These are phyloP conservation scores for Beris chalybata DNA, from an alignment of 2,888 invertebrate species.

Conservation along the genomic window DNA sequence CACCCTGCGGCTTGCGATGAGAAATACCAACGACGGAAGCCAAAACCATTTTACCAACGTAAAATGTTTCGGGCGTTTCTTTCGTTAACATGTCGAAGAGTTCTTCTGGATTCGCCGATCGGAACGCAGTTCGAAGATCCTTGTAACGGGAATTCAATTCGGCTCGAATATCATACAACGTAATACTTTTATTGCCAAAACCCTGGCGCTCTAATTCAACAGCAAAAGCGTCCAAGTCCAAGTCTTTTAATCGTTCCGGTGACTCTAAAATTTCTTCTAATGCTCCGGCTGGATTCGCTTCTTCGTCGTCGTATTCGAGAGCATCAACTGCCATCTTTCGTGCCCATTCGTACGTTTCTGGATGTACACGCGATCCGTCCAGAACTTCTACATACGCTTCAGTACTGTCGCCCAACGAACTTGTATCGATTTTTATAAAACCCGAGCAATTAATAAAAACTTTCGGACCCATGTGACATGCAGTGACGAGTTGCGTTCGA, in stretches of 20 bases:
- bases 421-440: conserved; percentile 98
- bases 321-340: conserved; percentile 99
- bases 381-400: conserved; percentile 94
- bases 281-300: conserved; percentile 94
- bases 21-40: conserved; percentile 81
- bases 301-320: conserved; percentile 96
- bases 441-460: conserved; percentile 99
- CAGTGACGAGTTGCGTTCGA: conserved; percentile 91
- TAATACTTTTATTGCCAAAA: conserved; percentile 88
- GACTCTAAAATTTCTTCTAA: conserved; percentile 96
- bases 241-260: conserved; percentile 90
- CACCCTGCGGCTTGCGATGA: conserved; percentile 86
- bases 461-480: conserved; percentile 96
- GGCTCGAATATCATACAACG: conserved; percentile 93
- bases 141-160: conserved; percentile 94
- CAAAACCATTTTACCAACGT: conserved; percentile 82
- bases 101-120: conserved; percentile 81
- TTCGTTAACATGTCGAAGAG: conserved; percentile 94
- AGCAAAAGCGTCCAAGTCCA: conserved; percentile 98
- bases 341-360: conserved; percentile 99
- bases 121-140: conserved; percentile 79
- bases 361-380: conserved; percentile 97
- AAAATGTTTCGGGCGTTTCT: conserved; percentile 93
- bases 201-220: conserved; percentile 93
- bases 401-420: conserved; percentile 89